Evolutionary conservation across 53 echinoderm and acorn worm genomes (phyloP), one percentile per base, ranked within the genome.

Genomic region (Holothuria leucospilota): DNA sequence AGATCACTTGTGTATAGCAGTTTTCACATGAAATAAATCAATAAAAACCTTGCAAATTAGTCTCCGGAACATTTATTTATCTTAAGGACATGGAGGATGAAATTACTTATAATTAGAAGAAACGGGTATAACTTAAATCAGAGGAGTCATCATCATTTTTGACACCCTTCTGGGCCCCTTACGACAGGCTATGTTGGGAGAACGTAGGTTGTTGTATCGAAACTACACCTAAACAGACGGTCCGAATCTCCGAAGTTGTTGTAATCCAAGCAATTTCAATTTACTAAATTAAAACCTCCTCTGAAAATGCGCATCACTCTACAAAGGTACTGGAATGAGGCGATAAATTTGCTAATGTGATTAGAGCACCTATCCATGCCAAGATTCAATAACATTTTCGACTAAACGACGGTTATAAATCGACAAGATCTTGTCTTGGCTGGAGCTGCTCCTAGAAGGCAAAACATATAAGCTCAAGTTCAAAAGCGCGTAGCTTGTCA

Each of bases 211-310:
- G 24, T 64, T 28, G 24, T 72, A 16, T 39, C 18, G 20, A 39
- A 72, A 30, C 12, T 40, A 41, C 49, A 80, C 80, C 80, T 80
- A 38, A 80, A 80, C 80, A 80, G 80, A 80, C 80, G 80, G 59
- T 34, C 28, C 59, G 38, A 27, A 30, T 38, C 61, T 60, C 39
- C 80, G 20, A 34, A 80, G 84, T 83, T 83, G 84, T 83, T 83
- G 84, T 67, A 83, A 83, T 83, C 65, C 68, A 46, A 83, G 53
- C 84, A 83, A 83, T 41, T 83, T 83, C 84, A 83, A 83, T 83
- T 83, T 83, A 52, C 68, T 83, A 83, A 83, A 83, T 83, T 83
- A 83, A 83, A 83, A 83, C 68, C 84, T 83, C 84, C 66, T 83
- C 84, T 53, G 53, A 83, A 83, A 83, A 66, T 52, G 84, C 84